These are phyloP conservation scores for Pilophorus perplexus DNA, from an alignment of 2,888 invertebrate species.

Conservation along the genomic window DNA sequence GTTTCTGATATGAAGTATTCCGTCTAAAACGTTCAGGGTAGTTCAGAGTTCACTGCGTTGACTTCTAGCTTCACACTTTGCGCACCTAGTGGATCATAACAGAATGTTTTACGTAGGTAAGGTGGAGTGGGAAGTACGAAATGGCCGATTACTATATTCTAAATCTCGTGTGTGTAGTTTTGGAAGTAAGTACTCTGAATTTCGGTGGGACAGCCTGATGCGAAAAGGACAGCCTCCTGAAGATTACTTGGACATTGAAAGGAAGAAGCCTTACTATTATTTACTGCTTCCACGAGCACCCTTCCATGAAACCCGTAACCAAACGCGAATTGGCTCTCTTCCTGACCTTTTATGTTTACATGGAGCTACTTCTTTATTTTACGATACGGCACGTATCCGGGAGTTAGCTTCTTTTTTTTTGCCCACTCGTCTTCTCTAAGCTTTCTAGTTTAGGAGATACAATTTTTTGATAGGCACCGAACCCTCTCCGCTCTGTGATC, in stretches of 20 bases:
- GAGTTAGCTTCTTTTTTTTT: constrained; percentile 1
- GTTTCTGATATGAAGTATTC: background rate
- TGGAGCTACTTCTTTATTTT: constrained; percentile 19
- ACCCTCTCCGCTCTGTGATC: background rate
- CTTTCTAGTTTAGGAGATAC: constrained; percentile 24
- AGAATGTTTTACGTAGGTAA: no score
- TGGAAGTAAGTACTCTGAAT: no score
- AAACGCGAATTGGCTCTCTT: background rate
- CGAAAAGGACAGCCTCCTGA: no score
- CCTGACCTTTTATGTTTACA: constrained; percentile 31
- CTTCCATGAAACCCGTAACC: background rate
- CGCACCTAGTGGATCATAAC: no score
- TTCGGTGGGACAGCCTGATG: no score
- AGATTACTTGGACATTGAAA: no score
- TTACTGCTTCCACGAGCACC: background rate
- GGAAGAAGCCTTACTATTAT: constrained; percentile 11
- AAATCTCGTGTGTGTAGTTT: no score
- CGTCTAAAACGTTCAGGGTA: no score
- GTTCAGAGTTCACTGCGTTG: no score
- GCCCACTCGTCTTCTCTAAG: background rate
- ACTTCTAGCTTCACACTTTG: no score
- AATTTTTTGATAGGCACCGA: constrained; percentile 16
- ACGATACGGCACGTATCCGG: constrained; percentile 17
- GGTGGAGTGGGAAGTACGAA: no score
- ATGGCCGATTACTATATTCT: no score